phyloP scores from a whole-genome alignment of 1,140 invertebrate genomes.

The Hyles euphorbiae region DNA sequence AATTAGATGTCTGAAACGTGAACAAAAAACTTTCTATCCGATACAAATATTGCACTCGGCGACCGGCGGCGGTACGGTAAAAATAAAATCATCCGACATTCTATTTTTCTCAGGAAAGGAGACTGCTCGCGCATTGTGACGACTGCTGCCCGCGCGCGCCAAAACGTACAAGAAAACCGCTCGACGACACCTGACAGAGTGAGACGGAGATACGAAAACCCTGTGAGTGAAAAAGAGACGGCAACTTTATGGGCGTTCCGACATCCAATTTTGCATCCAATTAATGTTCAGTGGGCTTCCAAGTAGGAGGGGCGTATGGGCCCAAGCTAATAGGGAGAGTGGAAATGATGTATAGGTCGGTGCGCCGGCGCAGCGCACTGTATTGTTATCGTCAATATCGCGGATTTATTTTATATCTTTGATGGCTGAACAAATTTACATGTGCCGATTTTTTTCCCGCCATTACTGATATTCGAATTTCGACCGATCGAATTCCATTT shows the following conservation, averaged over 20 bases:
- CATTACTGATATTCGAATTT: no score
- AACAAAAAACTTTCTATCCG: constrained; percentile 57
- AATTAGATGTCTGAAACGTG: constrained; percentile 58
- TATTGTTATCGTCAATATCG: constrained; percentile 67
- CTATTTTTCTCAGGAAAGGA: constrained; percentile 66
- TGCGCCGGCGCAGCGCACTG: constrained; percentile 43
- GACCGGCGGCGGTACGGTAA: constrained; percentile 39
- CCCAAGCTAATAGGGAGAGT: constrained; percentile 66
- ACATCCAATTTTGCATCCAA: constrained; percentile 57
- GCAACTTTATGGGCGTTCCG: constrained; percentile 50
- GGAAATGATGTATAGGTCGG: constrained; percentile 71
- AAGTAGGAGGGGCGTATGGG: constrained; percentile 52
- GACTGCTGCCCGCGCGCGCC: constrained; percentile 46
- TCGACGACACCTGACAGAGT: constrained; percentile 24
- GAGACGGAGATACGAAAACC: constrained; percentile 18
- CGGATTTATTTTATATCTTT: constrained; percentile 65
- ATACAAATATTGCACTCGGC: constrained; percentile 72
- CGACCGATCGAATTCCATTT: no score
- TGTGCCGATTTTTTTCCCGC: constrained; percentile 41
- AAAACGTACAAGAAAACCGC: constrained; percentile 50
- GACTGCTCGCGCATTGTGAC: constrained; percentile 54
- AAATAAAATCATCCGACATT: constrained; percentile 56
- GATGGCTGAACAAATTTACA: constrained; percentile 63
- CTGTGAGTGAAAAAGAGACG: constrained; percentile 32
- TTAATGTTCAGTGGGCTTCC: constrained; percentile 71